phyloP scores from a whole-genome alignment of 2,888 invertebrate species.

The Kuschelorhynchus macadamiae region DNA sequence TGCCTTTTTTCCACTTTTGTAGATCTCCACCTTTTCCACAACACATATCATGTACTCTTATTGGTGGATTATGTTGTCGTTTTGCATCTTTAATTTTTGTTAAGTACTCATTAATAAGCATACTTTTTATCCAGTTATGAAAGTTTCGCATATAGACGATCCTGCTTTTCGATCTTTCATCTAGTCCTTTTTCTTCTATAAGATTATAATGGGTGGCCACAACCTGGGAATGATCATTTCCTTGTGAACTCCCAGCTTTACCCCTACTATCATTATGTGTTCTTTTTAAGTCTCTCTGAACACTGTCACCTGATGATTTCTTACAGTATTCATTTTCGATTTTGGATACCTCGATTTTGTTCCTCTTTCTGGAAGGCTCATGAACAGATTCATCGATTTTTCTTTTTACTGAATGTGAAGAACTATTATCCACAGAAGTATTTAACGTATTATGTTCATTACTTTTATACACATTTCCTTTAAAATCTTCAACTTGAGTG shows the following conservation, averaged over 20 bases:
- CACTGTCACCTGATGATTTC: neutral
- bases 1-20: conserved; percentile 92
- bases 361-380: neutral
- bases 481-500: conserved; percentile 4
- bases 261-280: conserved; percentile 21
- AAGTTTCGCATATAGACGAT: conserved; percentile 96
- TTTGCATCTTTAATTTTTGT: conserved; percentile 76
- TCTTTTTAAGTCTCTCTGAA: conserved; percentile 32
- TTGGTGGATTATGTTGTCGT: conserved; percentile 76
- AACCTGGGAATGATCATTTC: conserved; percentile 68
- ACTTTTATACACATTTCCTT: neutral
- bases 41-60: conserved; percentile 92
- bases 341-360: no score
- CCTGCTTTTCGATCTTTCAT: conserved; percentile 86
- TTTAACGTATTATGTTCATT: neutral
- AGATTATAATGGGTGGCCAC: conserved; percentile 97
- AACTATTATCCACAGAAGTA: neutral
- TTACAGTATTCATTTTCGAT: neutral
- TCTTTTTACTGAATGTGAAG: neutral
- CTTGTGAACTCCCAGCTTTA: conserved; percentile 63
- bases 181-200: conserved; percentile 85
- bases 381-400: conserved; percentile 14
- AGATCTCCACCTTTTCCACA: conserved; percentile 99
- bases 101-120: conserved; percentile 89
- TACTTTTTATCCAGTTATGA: conserved; percentile 99